A percentile compares a stretch with the other conserved stretches of the same genome.
Conservation (phyloP, 2,888 invertebrate species). For the Spodoptera littoralis region DNA sequence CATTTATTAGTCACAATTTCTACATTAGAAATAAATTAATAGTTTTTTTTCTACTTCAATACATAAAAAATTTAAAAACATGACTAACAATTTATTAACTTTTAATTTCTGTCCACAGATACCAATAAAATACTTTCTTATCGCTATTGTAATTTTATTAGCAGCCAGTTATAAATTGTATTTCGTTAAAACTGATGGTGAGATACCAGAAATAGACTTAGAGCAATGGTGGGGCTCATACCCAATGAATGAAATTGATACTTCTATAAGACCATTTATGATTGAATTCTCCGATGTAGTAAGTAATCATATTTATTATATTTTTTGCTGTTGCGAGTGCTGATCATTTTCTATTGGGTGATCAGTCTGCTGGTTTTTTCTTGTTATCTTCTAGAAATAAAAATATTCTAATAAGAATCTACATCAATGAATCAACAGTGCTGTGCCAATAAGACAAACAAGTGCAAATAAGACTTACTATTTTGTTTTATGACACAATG, state of each 20-base stretch:
- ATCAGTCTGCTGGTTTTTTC: too few relatives aligned
- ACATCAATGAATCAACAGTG: background rate
- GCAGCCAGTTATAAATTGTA: conserved; percentile 27
- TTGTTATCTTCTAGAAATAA: too few relatives aligned
- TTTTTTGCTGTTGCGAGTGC: background rate
- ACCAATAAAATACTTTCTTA: conserved; percentile 51
- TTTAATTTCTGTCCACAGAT: conserved; percentile 55
- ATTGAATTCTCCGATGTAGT: conserved; percentile 90
- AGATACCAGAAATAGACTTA: conserved; percentile 68
- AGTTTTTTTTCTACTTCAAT: too few relatives aligned
- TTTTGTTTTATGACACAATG: too few relatives aligned
- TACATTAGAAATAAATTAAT: too few relatives aligned
- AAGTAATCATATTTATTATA: conserved; percentile 53
- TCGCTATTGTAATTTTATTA: conserved; percentile 46
- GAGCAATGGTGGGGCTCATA: conserved; percentile 90
- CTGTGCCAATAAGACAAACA: too few relatives aligned
- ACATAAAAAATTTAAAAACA: background rate
- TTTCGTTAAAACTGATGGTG: conserved; percentile 45
- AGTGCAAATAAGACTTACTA: too few relatives aligned
- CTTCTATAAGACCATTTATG: conserved; percentile 88
- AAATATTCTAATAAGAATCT: conserved; percentile 2
- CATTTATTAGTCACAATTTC: background rate
- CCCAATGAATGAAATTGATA: conserved; percentile 79
- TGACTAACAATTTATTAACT: background rate
- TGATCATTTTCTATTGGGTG: too few relatives aligned